Conservation (phyloP, 1,140 invertebrate genomes). For the Halesus radiatus region DNA sequence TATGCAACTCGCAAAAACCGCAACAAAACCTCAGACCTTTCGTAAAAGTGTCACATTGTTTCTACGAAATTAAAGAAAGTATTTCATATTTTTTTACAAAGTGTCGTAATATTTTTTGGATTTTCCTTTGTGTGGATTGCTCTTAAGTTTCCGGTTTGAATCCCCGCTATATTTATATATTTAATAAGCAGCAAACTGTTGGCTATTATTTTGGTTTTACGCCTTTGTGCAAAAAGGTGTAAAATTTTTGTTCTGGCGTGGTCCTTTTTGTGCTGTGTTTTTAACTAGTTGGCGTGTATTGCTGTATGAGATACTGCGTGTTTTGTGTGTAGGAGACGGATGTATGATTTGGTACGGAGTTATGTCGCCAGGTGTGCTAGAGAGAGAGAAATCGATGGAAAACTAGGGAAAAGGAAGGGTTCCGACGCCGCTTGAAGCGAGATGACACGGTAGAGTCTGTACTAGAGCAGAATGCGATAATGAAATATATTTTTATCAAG, state of each 20-base stretch:
- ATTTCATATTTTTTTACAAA: too few relatives aligned
- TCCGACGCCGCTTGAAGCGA: constrained; percentile 22
- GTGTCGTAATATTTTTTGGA: too few relatives aligned
- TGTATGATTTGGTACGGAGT: constrained; percentile 28
- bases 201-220: not conserved
- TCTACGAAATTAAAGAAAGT: too few relatives aligned
- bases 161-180: constrained; percentile 34
- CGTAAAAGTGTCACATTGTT: too few relatives aligned
- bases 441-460: not conserved
- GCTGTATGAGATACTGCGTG: not conserved
- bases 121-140: too few relatives aligned
- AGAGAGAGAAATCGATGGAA: constrained; percentile 22
- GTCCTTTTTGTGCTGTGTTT: not conserved
- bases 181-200: not conserved
- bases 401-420: constrained; percentile 15
- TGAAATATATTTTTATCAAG: too few relatives aligned
- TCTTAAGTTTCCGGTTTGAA: constrained; percentile 8
- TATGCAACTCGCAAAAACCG: too few relatives aligned
- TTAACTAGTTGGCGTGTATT: not conserved
- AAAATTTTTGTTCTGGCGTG: not conserved
- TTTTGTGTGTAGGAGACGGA: not conserved
- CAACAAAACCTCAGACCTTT: not conserved
- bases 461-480: too few relatives aligned
- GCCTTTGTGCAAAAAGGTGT: not conserved
- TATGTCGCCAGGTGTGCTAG: constrained; percentile 20